Evolutionary conservation across 2,888 invertebrate species (phyloP).

Genomic region (Lithophane socia): DNA sequence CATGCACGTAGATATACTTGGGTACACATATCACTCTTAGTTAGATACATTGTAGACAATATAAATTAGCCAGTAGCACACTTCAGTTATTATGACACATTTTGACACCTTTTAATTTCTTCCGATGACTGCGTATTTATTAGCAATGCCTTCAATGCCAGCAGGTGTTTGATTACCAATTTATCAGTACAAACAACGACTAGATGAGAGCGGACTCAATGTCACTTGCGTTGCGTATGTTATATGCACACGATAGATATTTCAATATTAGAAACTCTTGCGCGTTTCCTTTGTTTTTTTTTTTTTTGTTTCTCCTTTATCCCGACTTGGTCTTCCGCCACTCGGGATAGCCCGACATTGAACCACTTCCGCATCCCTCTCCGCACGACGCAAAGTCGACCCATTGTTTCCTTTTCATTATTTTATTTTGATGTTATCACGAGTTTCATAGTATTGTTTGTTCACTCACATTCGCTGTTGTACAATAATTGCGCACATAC

Average conservation of each 20-base stretch:
- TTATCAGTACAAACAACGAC: constrained; percentile 73
- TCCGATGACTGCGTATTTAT: constrained; percentile 71
- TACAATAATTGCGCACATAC: constrained; percentile 70
- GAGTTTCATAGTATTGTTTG: constrained; percentile 63
- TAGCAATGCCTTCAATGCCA: constrained; percentile 76
- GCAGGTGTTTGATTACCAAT: constrained; percentile 75
- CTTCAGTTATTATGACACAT: constrained; percentile 67
- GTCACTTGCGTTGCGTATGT: constrained; percentile 71
- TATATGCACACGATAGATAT: constrained; percentile 67
- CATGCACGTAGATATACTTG: constrained; percentile 83
- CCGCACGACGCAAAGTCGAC: constrained; percentile 87
- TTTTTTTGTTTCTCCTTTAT: constrained; percentile 44
- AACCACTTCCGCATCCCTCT: constrained; percentile 74
- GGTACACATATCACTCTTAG: constrained; percentile 81
- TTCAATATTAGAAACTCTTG: constrained; percentile 60
- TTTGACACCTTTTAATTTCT: constrained; percentile 69
- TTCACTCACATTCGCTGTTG: constrained; percentile 68
- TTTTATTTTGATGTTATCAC: constrained; percentile 70
- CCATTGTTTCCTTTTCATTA: constrained; percentile 82
- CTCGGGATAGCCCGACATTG: constrained; percentile 47
- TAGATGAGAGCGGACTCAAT: constrained; percentile 72
- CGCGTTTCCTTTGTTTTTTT: constrained; percentile 44
- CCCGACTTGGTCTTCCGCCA: constrained; percentile 43
- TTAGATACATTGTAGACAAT: constrained; percentile 79
- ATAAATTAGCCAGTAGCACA: constrained; percentile 72